phyloP scores from a whole-genome alignment of 2,113 vertebrate species.

The Megaceryle maxima region DNA sequence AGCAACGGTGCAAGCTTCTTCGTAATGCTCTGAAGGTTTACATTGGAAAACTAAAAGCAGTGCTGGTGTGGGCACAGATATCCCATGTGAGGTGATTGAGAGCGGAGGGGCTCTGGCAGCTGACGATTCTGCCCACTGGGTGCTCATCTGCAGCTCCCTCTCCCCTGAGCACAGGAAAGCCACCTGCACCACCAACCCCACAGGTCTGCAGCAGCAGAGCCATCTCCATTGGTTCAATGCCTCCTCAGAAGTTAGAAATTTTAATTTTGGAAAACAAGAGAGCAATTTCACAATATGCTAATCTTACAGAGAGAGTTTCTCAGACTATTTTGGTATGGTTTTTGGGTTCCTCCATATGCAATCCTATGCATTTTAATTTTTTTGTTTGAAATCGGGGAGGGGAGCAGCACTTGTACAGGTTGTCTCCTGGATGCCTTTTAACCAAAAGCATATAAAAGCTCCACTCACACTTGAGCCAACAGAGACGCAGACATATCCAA shows the following conservation, averaged over 20 bases:
- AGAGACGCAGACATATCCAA: background rate
- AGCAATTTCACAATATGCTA: background rate
- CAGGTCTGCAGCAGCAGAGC: background rate
- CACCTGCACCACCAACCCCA: background rate
- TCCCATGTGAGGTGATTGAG: background rate
- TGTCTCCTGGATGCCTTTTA: background rate
- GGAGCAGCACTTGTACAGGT: background rate
- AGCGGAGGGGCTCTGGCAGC: background rate
- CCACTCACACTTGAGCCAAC: background rate
- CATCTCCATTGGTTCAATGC: background rate
- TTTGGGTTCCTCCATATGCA: background rate
- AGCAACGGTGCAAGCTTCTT: background rate
- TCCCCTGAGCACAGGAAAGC: rapidly evolving
- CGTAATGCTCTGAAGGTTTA: background rate
- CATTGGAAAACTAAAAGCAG: background rate
- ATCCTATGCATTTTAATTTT: background rate
- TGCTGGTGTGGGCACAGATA: background rate
- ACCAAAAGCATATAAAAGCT: background rate
- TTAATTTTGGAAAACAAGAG: background rate
- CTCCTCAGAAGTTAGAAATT: background rate
- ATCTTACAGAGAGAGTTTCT: background rate
- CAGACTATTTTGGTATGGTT: background rate
- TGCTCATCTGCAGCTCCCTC: rapidly evolving
- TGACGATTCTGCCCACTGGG: rapidly evolving
- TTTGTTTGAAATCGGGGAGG: background rate